A percentile compares a stretch with the other conserved stretches of the same genome.
Evolutionary conservation across 2,888 invertebrate genomes (phyloP).

Genomic region (Hecatera dysodea): DNA sequence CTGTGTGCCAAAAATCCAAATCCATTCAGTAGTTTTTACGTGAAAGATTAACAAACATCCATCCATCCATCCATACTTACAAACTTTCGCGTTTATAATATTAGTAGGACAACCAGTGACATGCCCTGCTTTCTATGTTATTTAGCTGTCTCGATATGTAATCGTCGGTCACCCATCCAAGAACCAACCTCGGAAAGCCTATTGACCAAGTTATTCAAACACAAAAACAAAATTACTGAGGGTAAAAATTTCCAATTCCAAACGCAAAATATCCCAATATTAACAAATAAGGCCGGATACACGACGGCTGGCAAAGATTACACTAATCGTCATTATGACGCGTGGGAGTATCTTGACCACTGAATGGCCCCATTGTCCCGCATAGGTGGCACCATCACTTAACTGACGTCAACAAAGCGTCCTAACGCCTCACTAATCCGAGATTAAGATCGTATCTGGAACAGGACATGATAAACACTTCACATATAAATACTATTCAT

Average conservation of each 20-base stretch:
- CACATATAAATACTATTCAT: conserved; percentile 82
- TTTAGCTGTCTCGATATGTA: background rate
- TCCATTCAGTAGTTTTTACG: too few relatives aligned
- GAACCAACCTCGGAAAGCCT: background rate
- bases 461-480: conserved; percentile 85
- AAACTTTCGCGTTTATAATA: too few relatives aligned
- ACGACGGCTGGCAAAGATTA: conserved; percentile 70
- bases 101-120: background rate
- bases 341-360: conserved; percentile 83
- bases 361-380: conserved; percentile 75
- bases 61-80: too few relatives aligned
- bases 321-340: conserved; percentile 68
- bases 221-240: background rate
- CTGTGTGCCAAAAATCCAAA: too few relatives aligned
- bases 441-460: conserved; percentile 88
- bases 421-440: conserved; percentile 82
- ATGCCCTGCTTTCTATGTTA: background rate
- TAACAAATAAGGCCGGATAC: conserved; percentile 74
- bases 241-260: background rate
- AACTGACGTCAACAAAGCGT: conserved; percentile 80
- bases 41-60: too few relatives aligned
- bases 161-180: background rate
- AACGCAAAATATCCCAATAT: conserved; percentile 5
- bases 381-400: conserved; percentile 83
- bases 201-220: background rate